Evolutionary conservation across 2,797 vertebrate genomes (phyloP).

Genomic region (Aotus griseimembra): DNA sequence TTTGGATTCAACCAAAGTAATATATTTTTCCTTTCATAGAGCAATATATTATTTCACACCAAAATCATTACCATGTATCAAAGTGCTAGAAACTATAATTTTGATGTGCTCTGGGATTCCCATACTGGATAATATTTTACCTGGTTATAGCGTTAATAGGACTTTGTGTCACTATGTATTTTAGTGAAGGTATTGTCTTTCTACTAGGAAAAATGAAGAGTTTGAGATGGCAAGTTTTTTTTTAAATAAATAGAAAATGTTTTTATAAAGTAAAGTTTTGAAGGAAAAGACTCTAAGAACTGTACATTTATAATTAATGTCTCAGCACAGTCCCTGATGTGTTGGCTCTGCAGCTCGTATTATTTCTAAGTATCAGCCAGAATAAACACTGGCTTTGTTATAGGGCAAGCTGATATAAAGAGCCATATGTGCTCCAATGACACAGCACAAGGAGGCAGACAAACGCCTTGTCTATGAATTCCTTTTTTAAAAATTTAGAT

Average conservation of each 20-base stretch:
- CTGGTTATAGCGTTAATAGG: background rate
- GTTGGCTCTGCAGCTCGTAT: slow-evolving; percentile 2
- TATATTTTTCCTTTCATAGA: slow-evolving; percentile 65
- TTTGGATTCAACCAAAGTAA: slow-evolving; percentile 60
- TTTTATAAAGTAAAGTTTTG: slow-evolving; percentile 41
- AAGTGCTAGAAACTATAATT: slow-evolving; percentile 71
- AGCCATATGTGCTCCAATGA: background rate
- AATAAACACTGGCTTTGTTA: slow-evolving; percentile 53
- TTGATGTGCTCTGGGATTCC: background rate
- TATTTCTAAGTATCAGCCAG: slow-evolving; percentile 28
- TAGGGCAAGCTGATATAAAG: slow-evolving; percentile 8
- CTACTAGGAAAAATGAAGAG: slow-evolving; percentile 17
- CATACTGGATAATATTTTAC: slow-evolving; percentile 49
- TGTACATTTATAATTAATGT: slow-evolving; percentile 42
- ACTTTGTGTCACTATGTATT: slow-evolving; percentile 1
- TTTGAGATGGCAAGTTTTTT: background rate
- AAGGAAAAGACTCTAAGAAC: slow-evolving; percentile 28
- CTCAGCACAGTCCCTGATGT: background rate
- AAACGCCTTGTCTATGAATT: slow-evolving; percentile 57
- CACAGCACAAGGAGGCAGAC: slow-evolving; percentile 47
- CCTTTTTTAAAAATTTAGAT: slow-evolving; percentile 51
- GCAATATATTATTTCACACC: slow-evolving; percentile 56
- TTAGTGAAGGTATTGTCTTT: slow-evolving; percentile 10
- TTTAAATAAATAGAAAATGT: slow-evolving; percentile 29
- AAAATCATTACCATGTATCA: slow-evolving; percentile 68